phyloP scores from a whole-genome alignment of 2,113 vertebrate genomes.

The Oryzias javanicus region DNA sequence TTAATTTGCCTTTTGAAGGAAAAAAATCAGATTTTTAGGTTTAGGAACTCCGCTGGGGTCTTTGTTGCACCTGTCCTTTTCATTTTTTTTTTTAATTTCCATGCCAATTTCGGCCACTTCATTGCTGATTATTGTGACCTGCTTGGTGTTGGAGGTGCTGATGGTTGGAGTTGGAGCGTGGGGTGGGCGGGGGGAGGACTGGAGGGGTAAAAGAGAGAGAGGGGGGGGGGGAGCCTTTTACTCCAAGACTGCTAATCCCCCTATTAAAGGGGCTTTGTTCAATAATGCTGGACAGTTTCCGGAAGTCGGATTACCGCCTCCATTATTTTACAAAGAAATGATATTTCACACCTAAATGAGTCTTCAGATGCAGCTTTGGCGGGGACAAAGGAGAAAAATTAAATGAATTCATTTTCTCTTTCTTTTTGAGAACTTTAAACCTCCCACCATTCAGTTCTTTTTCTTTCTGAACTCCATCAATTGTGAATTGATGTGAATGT shows the following conservation, averaged over 20 bases:
- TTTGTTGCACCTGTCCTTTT: constrained; percentile 88
- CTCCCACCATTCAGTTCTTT: neutral
- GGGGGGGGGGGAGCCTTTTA: constrained; percentile 76
- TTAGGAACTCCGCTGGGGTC: constrained; percentile 65
- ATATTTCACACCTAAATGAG: constrained; percentile 95
- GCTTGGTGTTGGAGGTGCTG: constrained; percentile 77
- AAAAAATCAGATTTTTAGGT: too few species aligned
- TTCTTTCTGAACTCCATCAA: neutral
- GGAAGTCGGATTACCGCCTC: constrained; percentile 97
- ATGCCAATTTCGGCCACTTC: constrained; percentile 88
- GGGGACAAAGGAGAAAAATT: constrained; percentile 65
- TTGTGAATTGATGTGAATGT: constrained; percentile 10
- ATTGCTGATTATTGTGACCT: constrained; percentile 95
- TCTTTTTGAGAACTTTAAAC: constrained; percentile 31
- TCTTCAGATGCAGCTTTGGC: constrained; percentile 67
- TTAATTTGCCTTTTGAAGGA: neutral
- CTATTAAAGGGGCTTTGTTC: constrained; percentile 96
- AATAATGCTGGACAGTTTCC: constrained; percentile 98
- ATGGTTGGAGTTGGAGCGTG: constrained; percentile 75
- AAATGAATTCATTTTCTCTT: constrained; percentile 57
- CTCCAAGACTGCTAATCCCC: constrained; percentile 94
- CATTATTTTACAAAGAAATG: constrained; percentile 94
- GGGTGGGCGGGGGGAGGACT: constrained; percentile 61
- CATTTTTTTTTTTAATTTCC: constrained; percentile 64
- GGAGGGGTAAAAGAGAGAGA: constrained; percentile 65